These are phyloP conservation scores for Oscheius onirici DNA, from an alignment of 2,888 invertebrate genomes.

Conservation along the genomic window DNA sequence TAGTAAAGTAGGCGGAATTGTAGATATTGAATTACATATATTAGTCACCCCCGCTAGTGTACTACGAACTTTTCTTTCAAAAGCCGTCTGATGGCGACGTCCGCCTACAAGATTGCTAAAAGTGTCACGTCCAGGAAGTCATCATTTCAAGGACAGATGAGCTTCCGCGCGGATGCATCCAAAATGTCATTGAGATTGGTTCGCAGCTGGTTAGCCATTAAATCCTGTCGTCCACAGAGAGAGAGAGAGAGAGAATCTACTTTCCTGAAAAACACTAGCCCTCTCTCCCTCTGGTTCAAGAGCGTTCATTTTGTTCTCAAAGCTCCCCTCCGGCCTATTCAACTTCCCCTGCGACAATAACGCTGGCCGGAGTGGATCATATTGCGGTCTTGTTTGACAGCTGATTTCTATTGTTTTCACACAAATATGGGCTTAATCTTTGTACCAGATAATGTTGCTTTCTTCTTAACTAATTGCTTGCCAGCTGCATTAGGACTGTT, in stretches of 20 bases:
- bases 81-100: too few species aligned
- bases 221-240: conserved; percentile 7
- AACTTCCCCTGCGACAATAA: conserved; percentile 4
- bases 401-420: too few species aligned
- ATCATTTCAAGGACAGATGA: background rate
- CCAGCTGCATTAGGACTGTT: too few species aligned
- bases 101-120: background rate
- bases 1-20: too few species aligned
- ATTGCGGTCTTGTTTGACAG: too few species aligned
- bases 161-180: conserved; percentile 16
- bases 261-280: background rate
- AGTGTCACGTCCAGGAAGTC: conserved; percentile 4
- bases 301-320: background rate
- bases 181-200: conserved; percentile 18
- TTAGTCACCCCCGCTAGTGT: too few species aligned
- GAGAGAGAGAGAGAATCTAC: too few species aligned
- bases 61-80: too few species aligned
- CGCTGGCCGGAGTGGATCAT: background rate
- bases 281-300: background rate
- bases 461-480: too few species aligned
- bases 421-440: too few species aligned
- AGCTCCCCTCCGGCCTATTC: background rate
- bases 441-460: too few species aligned
- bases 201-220: conserved; percentile 10
- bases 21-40: too few species aligned